A percentile compares a stretch with the other conserved stretches of the same genome.
Conservation (phyloP, 1,140 invertebrate species). For the Drosophila pallidifrons region DNA sequence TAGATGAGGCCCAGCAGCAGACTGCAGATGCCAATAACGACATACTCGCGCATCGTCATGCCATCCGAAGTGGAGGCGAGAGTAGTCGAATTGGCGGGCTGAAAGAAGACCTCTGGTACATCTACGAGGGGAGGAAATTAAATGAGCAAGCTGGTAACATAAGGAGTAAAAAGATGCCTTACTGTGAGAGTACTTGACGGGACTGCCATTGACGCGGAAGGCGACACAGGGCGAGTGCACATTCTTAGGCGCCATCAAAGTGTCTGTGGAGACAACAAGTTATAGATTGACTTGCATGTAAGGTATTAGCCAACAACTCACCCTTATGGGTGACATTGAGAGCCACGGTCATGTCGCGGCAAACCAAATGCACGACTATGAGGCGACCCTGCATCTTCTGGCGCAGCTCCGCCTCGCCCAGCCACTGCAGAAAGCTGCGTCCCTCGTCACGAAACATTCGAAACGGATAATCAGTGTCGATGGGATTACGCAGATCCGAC, state of each 20-base stretch:
- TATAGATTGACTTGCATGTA: not conserved
- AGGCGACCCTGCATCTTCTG: slow-evolving; percentile 91
- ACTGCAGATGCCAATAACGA: slow-evolving; percentile 92
- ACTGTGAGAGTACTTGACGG: slow-evolving; percentile 89
- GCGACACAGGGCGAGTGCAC: slow-evolving; percentile 93
- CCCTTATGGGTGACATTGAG: slow-evolving; percentile 84
- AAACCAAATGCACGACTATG: slow-evolving; percentile 91
- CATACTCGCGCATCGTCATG: slow-evolving; percentile 89
- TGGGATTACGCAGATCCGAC: slow-evolving; percentile 90
- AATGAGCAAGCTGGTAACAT: too few species aligned
- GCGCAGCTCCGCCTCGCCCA: slow-evolving; percentile 90
- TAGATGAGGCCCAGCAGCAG: slow-evolving; percentile 93
- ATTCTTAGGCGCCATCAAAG: slow-evolving; percentile 72
- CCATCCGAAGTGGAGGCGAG: slow-evolving; percentile 85
- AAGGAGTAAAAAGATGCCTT: slow-evolving; percentile 68
- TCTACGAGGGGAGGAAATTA: slow-evolving; percentile 85
- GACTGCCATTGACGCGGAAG: slow-evolving; percentile 92
- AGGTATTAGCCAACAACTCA: not conserved
- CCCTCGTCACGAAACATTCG: slow-evolving; percentile 92
- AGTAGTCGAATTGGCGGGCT: slow-evolving; percentile 88
- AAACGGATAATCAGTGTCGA: slow-evolving; percentile 92
- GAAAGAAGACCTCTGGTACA: slow-evolving; percentile 92
- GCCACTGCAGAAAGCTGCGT: slow-evolving; percentile 93
- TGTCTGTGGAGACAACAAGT: slow-evolving; percentile 38
- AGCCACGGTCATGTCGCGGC: slow-evolving; percentile 89